phyloP scores from a whole-genome alignment of 2,113 vertebrate genomes.

The Neopipo cinnamomea region DNA sequence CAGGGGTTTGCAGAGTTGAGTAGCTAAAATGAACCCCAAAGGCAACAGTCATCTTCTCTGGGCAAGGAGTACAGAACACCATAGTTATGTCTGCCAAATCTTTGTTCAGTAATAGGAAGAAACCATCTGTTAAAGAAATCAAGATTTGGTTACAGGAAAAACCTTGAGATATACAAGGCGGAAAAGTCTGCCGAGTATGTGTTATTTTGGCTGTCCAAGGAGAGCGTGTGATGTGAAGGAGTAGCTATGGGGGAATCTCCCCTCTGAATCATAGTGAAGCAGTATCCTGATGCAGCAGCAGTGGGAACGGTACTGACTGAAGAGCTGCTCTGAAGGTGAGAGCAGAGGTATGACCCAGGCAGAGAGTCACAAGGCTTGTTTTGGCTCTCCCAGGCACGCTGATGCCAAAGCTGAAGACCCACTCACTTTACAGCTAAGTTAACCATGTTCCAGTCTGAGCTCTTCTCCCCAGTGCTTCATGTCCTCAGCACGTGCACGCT shows the following conservation, averaged over 20 bases:
- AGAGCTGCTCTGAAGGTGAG: not conserved
- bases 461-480: not conserved
- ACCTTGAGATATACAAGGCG: not conserved
- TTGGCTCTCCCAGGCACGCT: not conserved
- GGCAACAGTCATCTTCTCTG: not conserved
- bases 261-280: not conserved
- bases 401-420: not conserved
- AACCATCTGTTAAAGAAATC: not conserved
- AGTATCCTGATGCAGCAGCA: not conserved
- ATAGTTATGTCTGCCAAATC: not conserved
- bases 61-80: not conserved
- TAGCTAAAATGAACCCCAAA: not conserved
- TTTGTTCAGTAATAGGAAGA: not conserved
- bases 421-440: not conserved
- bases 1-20: not conserved
- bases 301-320: not conserved
- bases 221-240: not conserved
- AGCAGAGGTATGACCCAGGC: not conserved
- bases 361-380: not conserved
- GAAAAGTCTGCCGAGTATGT: not conserved
- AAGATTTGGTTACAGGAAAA: not conserved
- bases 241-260: not conserved
- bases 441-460: not conserved
- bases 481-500: not conserved
- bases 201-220: not conserved